Evolutionary conservation across 2,113 vertebrate species (phyloP).

Genomic region (Hippoglossus stenolepis): DNA sequence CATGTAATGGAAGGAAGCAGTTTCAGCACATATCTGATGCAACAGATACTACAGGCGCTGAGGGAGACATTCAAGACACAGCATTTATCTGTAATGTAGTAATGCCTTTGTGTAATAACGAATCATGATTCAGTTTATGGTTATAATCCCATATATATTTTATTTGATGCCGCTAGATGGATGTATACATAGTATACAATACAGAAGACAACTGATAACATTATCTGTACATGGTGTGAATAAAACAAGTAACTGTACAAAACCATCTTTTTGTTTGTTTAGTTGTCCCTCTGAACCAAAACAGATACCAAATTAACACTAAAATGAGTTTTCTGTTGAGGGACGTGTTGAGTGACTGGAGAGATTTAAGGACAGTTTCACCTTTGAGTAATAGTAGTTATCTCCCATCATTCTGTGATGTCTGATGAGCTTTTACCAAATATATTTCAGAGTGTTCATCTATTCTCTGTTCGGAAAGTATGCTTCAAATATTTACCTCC

Average conservation of each 20-base stretch:
- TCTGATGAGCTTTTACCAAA: not conserved
- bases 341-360: not conserved
- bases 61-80: not conserved
- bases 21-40: slow-evolving; percentile 32
- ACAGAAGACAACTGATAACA: slow-evolving; percentile 53
- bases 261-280: slow-evolving; percentile 50
- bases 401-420: not conserved
- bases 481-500: too few species aligned
- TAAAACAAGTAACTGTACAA: slow-evolving; percentile 43
- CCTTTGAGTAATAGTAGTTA: not conserved
- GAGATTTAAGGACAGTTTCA: not conserved
- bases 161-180: slow-evolving; percentile 68
- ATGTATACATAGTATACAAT: slow-evolving; percentile 82
- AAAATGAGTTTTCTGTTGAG: not conserved
- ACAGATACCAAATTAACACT: not conserved
- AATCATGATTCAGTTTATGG: slow-evolving; percentile 21
- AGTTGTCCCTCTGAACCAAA: slow-evolving; percentile 37
- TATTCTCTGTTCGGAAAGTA: not conserved
- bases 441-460: not conserved
- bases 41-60: slow-evolving; percentile 17
- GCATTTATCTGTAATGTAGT: too few species aligned
- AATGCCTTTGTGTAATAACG: not conserved
- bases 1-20: slow-evolving; percentile 36
- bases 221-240: slow-evolving; percentile 50
- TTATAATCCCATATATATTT: slow-evolving; percentile 44